Percentiles rank a stretch among this genome's conserved stretches.
Evolutionary conservation across 2,113 vertebrate species (phyloP).

Genomic region (Acanthochromis polyacanthus): DNA sequence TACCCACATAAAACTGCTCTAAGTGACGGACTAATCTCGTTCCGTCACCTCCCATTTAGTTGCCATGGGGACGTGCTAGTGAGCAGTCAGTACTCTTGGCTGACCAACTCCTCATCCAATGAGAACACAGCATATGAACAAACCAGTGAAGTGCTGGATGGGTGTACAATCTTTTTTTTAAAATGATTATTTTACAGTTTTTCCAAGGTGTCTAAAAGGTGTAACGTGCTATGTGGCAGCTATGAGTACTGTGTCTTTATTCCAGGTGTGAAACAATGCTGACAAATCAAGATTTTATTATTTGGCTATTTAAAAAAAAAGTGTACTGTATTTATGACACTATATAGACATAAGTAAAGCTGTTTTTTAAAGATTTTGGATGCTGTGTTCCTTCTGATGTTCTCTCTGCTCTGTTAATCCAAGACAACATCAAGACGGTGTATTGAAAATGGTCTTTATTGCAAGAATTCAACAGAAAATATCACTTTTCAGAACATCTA

Average conservation of each 20-base stretch:
- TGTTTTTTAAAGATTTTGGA: slow-evolving; percentile 80
- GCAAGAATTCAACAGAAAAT: slow-evolving; percentile 73
- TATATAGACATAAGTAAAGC: slow-evolving; percentile 84
- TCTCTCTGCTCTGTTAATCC: not conserved
- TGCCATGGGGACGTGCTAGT: slow-evolving; percentile 66
- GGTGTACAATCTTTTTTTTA: slow-evolving; percentile 74
- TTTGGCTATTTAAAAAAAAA: slow-evolving; percentile 84
- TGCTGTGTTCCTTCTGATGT: slow-evolving; percentile 62
- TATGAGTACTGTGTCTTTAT: slow-evolving; percentile 88
- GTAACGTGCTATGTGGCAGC: slow-evolving; percentile 88
- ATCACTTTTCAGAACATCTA: slow-evolving; percentile 79
- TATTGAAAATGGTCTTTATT: slow-evolving; percentile 83
- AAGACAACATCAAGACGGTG: not conserved
- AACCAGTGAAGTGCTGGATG: slow-evolving; percentile 74
- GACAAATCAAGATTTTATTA: slow-evolving; percentile 88
- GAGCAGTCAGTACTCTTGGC: slow-evolving; percentile 63
- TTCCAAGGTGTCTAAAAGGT: slow-evolving; percentile 84
- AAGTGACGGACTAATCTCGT: slow-evolving; percentile 49
- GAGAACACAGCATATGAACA: slow-evolving; percentile 73
- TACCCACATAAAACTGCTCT: slow-evolving; percentile 64
- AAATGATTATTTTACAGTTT: slow-evolving; percentile 65
- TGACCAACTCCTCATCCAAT: slow-evolving; percentile 70
- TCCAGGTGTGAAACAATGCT: slow-evolving; percentile 88
- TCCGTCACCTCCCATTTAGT: slow-evolving; percentile 60
- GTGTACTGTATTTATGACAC: slow-evolving; percentile 84